These are phyloP conservation scores for Deroptyus accipitrinus DNA, from an alignment of 2,113 vertebrate genomes.

Conservation along the genomic window DNA sequence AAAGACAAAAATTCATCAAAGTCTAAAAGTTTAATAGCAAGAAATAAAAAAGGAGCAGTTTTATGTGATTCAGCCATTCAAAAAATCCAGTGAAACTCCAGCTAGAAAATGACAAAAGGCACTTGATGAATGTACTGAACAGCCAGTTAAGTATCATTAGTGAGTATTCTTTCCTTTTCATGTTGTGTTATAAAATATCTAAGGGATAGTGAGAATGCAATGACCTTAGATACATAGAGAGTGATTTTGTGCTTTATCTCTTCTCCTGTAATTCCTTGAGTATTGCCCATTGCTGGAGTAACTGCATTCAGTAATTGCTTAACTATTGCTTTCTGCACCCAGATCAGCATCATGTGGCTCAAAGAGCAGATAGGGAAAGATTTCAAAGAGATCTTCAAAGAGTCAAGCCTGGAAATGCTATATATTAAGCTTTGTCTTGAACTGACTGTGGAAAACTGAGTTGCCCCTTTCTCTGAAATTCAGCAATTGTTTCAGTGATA, in stretches of 20 bases:
- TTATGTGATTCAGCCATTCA: neutral
- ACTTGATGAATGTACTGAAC: neutral
- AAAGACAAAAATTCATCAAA: neutral
- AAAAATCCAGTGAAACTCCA: neutral
- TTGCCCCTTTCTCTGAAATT: neutral
- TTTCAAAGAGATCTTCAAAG: neutral
- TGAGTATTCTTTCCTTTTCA: neutral
- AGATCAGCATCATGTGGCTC: neutral
- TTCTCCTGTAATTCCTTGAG: neutral
- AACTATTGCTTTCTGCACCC: neutral
- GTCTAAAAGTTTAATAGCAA: neutral
- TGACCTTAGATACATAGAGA: neutral
- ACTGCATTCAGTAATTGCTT: neutral
- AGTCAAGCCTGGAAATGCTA: neutral
- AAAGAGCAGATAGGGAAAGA: neutral
- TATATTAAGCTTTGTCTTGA: neutral
- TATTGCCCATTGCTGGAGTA: neutral
- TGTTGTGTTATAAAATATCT: neutral
- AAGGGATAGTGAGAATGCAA: neutral
- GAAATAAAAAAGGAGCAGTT: neutral
- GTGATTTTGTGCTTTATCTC: neutral
- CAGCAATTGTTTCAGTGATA: neutral
- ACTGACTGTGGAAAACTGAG: neutral
- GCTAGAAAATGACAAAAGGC: neutral
- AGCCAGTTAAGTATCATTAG: neutral